A percentile compares a stretch with the other conserved stretches of the same genome.
phyloP scores from a whole-genome alignment of 2,113 vertebrate genomes.

The Miniopterus natalensis region DNA sequence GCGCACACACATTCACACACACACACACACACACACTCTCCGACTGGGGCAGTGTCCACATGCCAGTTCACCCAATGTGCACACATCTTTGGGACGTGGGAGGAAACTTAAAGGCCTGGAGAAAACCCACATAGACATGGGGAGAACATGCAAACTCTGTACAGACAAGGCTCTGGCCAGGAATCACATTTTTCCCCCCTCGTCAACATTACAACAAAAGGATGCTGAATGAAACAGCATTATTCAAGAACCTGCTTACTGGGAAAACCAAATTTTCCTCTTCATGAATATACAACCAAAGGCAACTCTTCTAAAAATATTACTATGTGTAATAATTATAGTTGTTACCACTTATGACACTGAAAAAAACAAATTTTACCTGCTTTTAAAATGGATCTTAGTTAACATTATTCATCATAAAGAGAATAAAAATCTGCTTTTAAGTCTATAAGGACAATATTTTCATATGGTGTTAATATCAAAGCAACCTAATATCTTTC shows the following conservation, averaged over 20 bases:
- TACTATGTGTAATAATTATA: not conserved
- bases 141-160: not conserved
- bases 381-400: slow-evolving; percentile 1
- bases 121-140: not conserved
- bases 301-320: slow-evolving; percentile 24
- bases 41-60: not conserved
- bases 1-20: not conserved
- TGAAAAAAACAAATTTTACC: slow-evolving; percentile 45
- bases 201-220: not conserved
- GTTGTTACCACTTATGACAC: not conserved
- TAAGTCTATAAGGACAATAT: not conserved
- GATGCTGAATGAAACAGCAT: not conserved
- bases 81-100: too few relatives aligned
- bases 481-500: slow-evolving; percentile 10
- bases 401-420: slow-evolving; percentile 43
- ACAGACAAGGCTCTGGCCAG: not conserved
- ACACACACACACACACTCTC: not conserved
- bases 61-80: too few relatives aligned
- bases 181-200: not conserved
- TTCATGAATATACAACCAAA: slow-evolving; percentile 34
- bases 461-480: not conserved
- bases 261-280: not conserved
- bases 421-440: slow-evolving; percentile 9
- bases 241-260: not conserved
- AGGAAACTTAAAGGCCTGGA: not conserved